Conservation (phyloP, 2,113 vertebrate species). For the Chaetorhynchus papuensis region DNA sequence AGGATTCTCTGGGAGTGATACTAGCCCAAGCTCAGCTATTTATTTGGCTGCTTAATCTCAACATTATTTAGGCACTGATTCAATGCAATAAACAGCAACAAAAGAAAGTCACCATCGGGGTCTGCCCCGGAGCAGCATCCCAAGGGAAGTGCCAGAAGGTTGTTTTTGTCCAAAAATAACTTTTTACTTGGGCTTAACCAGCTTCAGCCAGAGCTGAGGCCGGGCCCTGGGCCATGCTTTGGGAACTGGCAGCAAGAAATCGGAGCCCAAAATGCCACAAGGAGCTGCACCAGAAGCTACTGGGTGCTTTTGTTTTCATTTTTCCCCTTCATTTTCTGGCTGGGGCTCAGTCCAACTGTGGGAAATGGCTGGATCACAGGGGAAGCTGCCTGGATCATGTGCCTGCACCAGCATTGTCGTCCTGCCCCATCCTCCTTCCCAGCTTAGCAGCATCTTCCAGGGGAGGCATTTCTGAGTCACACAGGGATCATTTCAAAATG, state of each 20-base stretch:
- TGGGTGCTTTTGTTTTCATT: not conserved
- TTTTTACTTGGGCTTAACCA: not conserved
- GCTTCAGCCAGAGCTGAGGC: not conserved
- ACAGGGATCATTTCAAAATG: not conserved
- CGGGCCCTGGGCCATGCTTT: not conserved
- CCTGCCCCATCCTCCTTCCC: not conserved
- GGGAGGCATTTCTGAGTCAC: not conserved
- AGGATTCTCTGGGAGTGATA: not conserved
- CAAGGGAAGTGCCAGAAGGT: not conserved
- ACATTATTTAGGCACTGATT: not conserved
- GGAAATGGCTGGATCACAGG: not conserved
- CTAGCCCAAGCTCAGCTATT: not conserved
- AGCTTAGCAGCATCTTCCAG: not conserved
- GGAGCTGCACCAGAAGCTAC: not conserved
- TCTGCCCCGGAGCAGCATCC: not conserved
- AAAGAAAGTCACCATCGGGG: not conserved
- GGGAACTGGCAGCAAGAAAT: not conserved
- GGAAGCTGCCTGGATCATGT: not conserved
- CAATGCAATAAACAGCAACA: not conserved
- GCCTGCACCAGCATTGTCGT: not conserved
- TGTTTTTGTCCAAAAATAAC: constrained; percentile 5
- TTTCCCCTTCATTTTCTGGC: not conserved
- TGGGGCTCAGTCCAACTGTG: not conserved
- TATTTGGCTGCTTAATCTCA: not conserved
- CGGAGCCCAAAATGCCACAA: not conserved